Conservation (phyloP, 2,888 invertebrate species). For the Anorthoa munda region DNA sequence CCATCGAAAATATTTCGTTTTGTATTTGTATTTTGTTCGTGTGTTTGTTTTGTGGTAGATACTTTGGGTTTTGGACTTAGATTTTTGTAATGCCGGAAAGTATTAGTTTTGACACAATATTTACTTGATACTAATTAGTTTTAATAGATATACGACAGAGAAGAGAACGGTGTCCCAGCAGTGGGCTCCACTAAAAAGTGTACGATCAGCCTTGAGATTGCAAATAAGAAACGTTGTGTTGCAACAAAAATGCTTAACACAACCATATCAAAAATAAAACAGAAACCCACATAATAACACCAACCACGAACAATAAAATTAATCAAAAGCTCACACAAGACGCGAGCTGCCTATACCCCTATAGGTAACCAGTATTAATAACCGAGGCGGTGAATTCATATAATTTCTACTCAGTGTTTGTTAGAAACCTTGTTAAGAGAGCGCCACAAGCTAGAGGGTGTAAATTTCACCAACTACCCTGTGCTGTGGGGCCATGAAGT, state of each 20-base stretch:
- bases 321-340: conserved; percentile 17
- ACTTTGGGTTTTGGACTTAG: too few relatives aligned
- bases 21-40: conserved; percentile 32
- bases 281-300: neutral
- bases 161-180: too few relatives aligned
- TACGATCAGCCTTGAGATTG: too few relatives aligned
- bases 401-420: conserved; percentile 86
- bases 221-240: too few relatives aligned
- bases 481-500: conserved; percentile 73
- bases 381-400: conserved; percentile 74
- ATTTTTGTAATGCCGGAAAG: neutral
- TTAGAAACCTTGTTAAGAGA: conserved; percentile 87
- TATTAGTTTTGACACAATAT: neutral
- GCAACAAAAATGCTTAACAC: too few relatives aligned
- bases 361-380: conserved; percentile 72
- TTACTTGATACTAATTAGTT: neutral
- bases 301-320: conserved; percentile 23
- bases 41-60: neutral
- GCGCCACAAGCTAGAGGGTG: conserved; percentile 81
- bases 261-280: conserved; percentile 1
- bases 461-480: conserved; percentile 85
- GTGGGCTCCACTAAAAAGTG: too few relatives aligned
- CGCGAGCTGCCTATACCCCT: conserved; percentile 40
- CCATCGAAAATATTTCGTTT: conserved; percentile 51
- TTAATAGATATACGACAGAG: too few relatives aligned